Evolutionary conservation across 2,113 vertebrate species (phyloP).

Genomic region (Platichthys stellatus): DNA sequence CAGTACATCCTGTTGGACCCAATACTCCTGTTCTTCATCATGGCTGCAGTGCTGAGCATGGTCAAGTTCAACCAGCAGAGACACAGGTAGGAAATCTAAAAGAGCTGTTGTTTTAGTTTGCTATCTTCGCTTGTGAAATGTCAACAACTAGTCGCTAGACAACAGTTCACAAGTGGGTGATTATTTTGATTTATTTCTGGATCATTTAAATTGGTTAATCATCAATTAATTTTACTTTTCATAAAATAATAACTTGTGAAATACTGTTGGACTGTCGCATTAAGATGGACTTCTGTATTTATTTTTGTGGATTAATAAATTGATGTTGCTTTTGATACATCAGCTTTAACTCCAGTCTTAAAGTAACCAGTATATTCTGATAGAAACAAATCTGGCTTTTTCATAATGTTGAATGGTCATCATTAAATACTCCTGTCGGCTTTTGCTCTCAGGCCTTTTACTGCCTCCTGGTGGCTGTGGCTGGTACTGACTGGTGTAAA

Average conservation of each 20-base stretch:
- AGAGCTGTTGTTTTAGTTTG: neutral
- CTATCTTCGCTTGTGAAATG: neutral
- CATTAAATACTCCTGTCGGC: neutral
- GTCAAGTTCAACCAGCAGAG: conserved; percentile 88
- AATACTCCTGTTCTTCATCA: conserved; percentile 97
- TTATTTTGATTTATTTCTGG: neutral
- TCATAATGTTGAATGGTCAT: neutral
- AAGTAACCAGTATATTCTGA: neutral
- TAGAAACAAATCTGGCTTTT: neutral
- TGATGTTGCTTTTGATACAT: neutral
- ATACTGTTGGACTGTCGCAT: no score
- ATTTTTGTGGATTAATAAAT: no score
- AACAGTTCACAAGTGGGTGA: neutral
- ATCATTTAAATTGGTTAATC: no score
- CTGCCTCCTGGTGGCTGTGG: conserved; percentile 93
- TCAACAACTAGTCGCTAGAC: neutral
- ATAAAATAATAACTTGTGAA: no score
- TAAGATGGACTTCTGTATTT: no score
- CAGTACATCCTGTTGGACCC: conserved; percentile 99
- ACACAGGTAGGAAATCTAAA: conserved; percentile 79
- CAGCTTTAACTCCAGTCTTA: neutral
- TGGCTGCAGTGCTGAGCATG: conserved; percentile 93
- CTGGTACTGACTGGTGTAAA: conserved; percentile 89
- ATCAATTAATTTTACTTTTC: no score
- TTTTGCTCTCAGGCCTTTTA: conserved; percentile 85